A percentile compares a stretch with the other conserved stretches of the same genome.
phyloP scores from a whole-genome alignment of 2,113 vertebrate genomes.

The Ciconia maguari region DNA sequence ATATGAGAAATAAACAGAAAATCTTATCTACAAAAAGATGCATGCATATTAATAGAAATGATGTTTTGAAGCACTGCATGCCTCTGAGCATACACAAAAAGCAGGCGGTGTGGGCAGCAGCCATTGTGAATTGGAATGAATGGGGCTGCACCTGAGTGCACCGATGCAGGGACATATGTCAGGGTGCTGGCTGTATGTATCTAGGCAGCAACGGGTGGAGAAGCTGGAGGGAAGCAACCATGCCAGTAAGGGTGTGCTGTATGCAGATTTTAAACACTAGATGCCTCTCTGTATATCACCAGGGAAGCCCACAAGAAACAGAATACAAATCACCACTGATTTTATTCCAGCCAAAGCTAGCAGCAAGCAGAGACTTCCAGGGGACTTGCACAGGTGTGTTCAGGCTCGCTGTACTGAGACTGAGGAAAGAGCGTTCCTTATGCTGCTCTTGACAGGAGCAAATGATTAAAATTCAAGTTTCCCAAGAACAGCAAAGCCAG shows the following conservation, averaged over 20 bases:
- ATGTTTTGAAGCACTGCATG: neutral
- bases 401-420: neutral
- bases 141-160: neutral
- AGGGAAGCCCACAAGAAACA: neutral
- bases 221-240: neutral
- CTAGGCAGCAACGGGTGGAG: neutral
- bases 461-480: neutral
- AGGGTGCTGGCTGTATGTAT: rapidly evolving
- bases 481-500: constrained; percentile 3
- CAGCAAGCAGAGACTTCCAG: neutral
- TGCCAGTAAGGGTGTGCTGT: neutral
- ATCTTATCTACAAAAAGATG: neutral
- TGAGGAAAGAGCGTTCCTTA: neutral
- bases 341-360: neutral
- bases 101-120: rapidly evolving
- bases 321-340: neutral
- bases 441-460: neutral
- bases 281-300: neutral
- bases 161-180: rapidly evolving
- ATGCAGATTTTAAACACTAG: neutral
- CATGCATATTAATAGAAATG: neutral
- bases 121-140: rapidly evolving
- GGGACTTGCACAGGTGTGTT: neutral
- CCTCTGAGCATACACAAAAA: neutral
- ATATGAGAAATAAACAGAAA: neutral